phyloP scores from a whole-genome alignment of 1,140 invertebrate species.

The Tribolium castaneum region DNA sequence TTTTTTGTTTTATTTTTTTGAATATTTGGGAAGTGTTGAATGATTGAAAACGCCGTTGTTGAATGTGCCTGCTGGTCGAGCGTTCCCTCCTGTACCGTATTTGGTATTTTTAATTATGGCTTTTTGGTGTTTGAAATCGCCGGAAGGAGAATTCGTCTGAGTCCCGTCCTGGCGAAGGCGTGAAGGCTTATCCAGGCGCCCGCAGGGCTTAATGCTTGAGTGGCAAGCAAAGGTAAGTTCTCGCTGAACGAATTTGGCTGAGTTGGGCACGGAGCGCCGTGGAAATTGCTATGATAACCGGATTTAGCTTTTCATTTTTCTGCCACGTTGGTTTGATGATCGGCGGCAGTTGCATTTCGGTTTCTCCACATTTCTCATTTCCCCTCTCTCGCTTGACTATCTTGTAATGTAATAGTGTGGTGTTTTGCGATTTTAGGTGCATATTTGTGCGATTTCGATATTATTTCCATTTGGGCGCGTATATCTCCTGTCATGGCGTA shows the following conservation, averaged over 20 bases:
- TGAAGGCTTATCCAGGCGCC: constrained; percentile 7
- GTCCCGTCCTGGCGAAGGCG: neutral
- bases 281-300: constrained; percentile 66
- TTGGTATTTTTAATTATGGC: too few species aligned
- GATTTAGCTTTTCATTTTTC: constrained; percentile 67
- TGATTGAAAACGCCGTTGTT: too few species aligned
- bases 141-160: neutral
- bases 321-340: constrained; percentile 64
- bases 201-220: constrained; percentile 48
- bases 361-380: constrained; percentile 61
- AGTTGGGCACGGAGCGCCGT: constrained; percentile 55
- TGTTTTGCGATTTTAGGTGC: neutral
- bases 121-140: neutral
- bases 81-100: too few species aligned
- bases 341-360: constrained; percentile 57
- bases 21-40: too few species aligned
- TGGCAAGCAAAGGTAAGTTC: constrained; percentile 51
- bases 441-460: neutral
- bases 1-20: too few species aligned
- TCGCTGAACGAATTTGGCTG: constrained; percentile 53
- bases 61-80: too few species aligned
- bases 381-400: constrained; percentile 59
- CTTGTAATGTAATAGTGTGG: constrained; percentile 51
- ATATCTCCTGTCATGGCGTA: constrained; percentile 49
- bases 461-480: constrained; percentile 23